Evolutionary conservation across 1,140 invertebrate species (phyloP).

Genomic region (Bombus superbus): DNA sequence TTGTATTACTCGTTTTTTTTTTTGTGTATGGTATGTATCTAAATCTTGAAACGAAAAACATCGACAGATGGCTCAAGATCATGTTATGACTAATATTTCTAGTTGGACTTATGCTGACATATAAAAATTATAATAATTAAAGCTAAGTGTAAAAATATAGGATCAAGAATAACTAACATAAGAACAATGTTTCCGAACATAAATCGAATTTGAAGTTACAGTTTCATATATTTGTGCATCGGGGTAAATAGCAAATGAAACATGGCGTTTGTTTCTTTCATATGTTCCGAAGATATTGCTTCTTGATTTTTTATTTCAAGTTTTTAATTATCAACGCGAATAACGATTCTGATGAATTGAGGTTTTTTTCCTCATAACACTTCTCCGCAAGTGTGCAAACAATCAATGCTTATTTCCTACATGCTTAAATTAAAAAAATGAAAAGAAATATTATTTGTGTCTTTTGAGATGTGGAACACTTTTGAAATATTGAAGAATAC

Average conservation of each 20-base stretch:
- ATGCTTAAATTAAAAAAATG: constrained; percentile 60
- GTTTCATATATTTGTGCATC: constrained; percentile 65
- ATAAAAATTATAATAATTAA: constrained; percentile 48
- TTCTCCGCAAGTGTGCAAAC: constrained; percentile 30
- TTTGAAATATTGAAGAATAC: constrained; percentile 57
- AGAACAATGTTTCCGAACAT: constrained; percentile 40
- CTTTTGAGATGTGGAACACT: constrained; percentile 68
- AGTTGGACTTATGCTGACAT: constrained; percentile 64
- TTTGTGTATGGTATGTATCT: constrained; percentile 59
- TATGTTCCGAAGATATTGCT: constrained; percentile 65
- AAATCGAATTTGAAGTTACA: constrained; percentile 57
- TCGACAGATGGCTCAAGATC: constrained; percentile 78
- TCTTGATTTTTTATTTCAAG: constrained; percentile 36
- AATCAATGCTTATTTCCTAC: constrained; percentile 30
- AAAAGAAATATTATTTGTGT: constrained; percentile 60
- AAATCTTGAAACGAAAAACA: constrained; percentile 73
- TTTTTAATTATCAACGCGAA: constrained; percentile 23
- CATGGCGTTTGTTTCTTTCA: constrained; percentile 80
- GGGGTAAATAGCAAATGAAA: constrained; percentile 73
- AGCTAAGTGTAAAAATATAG: constrained; percentile 40
- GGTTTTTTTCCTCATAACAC: constrained; percentile 22
- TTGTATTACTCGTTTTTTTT: constrained; percentile 56
- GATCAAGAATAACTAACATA: constrained; percentile 11
- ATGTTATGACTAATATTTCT: constrained; percentile 77
- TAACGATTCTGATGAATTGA: constrained; percentile 33